These are phyloP conservation scores for Cybosia mesomella DNA, from an alignment of 2,888 invertebrate genomes.

Conservation along the genomic window DNA sequence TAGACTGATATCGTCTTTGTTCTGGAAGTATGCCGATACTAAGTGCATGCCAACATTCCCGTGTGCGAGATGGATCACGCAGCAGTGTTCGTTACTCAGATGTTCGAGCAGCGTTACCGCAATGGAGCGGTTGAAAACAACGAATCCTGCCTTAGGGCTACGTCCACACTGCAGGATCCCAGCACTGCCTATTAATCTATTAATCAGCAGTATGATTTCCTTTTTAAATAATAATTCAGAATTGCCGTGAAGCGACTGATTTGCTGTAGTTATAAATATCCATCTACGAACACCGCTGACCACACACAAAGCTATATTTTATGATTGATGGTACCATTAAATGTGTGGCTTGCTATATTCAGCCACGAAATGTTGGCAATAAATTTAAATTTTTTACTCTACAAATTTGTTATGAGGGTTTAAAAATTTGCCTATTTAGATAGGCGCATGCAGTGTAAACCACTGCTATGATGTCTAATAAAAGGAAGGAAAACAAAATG, in stretches of 20 bases:
- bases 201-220: conserved; percentile 46
- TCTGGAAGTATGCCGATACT: no score
- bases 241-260: conserved; percentile 52
- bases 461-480: conserved; percentile 51
- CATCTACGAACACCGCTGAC: conserved; percentile 56
- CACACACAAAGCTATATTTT: conserved; percentile 59
- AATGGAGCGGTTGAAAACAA: no score
- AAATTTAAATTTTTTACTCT: conserved; percentile 56
- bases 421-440: conserved; percentile 47
- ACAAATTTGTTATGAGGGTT: conserved; percentile 39
- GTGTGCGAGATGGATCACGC: no score
- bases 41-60: no score
- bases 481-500: conserved; percentile 64
- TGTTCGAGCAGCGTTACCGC: no score
- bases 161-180: no score
- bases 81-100: no score
- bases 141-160: no score
- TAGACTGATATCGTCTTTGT: no score
- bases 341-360: conserved; percentile 50
- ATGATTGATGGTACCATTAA: conserved; percentile 62
- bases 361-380: conserved; percentile 55
- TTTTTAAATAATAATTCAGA: conserved; percentile 46
- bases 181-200: no score
- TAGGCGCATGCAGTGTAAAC: conserved; percentile 52
- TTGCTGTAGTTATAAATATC: conserved; percentile 61